A percentile compares a stretch with the other conserved stretches of the same genome.
Conservation (phyloP, 2,888 invertebrate genomes). For the Parapristionchus giblindavisi region DNA sequence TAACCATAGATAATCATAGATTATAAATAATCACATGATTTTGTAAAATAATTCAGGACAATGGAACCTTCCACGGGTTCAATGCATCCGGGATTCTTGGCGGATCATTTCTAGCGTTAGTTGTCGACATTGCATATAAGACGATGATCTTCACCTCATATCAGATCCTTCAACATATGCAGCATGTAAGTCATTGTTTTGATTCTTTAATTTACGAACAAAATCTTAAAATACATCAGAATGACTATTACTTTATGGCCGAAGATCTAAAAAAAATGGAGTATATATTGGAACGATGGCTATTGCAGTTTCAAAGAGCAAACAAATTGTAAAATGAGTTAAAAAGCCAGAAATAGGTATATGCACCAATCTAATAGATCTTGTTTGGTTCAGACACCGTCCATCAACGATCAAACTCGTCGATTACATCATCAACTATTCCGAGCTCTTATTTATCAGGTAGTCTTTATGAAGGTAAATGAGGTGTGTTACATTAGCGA, state of each 20-base stretch:
- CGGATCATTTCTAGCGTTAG: background rate
- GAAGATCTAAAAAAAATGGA: too few species aligned
- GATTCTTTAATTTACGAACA: background rate
- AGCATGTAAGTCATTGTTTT: background rate
- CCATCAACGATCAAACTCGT: background rate
- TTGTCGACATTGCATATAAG: background rate
- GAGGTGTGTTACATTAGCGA: too few species aligned
- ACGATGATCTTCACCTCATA: background rate
- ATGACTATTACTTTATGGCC: too few species aligned
- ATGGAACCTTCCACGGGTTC: constrained; percentile 2
- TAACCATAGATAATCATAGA: too few species aligned
- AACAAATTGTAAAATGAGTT: too few species aligned
- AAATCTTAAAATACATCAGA: too few species aligned
- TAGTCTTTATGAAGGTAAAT: background rate
- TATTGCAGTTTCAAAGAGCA: too few species aligned
- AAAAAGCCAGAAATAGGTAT: too few species aligned
- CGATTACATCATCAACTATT: constrained; percentile 14
- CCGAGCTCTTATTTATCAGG: constrained; percentile 20
- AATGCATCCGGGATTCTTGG: background rate
- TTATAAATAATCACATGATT: background rate
- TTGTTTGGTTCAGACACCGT: background rate
- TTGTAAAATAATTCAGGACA: background rate
- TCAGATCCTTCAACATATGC: background rate
- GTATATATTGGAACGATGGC: too few species aligned
- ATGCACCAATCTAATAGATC: background rate